phyloP scores from a whole-genome alignment of 2,113 vertebrate species.

The Archilochus colubris region DNA sequence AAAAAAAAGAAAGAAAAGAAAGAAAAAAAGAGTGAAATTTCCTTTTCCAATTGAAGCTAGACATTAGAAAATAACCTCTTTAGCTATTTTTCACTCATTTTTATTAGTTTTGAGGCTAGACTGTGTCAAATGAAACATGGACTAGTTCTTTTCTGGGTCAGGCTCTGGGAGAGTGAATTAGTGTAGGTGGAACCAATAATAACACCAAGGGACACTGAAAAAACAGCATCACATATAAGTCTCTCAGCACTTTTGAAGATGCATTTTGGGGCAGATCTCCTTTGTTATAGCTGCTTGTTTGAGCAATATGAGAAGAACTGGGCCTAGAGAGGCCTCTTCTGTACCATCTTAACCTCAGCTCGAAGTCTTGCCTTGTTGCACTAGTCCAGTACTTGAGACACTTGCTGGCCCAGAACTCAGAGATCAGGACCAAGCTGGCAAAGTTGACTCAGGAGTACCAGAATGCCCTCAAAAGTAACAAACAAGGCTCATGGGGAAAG shows the following conservation, averaged over 20 bases:
- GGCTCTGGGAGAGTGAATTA: background rate
- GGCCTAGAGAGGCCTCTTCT: background rate
- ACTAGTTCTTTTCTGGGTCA: conserved; percentile 55
- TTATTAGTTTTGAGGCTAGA: conserved; percentile 31
- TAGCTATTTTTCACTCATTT: conserved; percentile 46
- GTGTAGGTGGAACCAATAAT: conserved; percentile 62
- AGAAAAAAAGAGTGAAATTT: background rate
- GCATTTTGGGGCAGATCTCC: background rate
- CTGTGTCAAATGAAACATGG: conserved; percentile 11
- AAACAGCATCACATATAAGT: background rate
- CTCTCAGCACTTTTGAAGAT: conserved; percentile 11
- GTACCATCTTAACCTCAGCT: background rate
- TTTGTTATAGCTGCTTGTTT: background rate
- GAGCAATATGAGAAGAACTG: background rate
- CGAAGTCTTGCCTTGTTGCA: background rate
- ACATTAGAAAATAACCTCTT: conserved; percentile 20
- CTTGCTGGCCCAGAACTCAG: background rate
- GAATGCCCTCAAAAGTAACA: background rate
- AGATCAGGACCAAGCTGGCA: background rate
- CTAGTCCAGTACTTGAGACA: too few relatives aligned
- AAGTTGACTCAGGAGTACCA: background rate
- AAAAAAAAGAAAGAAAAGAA: background rate
- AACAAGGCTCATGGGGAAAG: background rate
- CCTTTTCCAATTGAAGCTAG: background rate
- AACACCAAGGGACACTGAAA: conserved; percentile 38